Base-by-base conservation (phyloP, 2,888 invertebrate species). In the Chrysina gloriosa region DNA sequence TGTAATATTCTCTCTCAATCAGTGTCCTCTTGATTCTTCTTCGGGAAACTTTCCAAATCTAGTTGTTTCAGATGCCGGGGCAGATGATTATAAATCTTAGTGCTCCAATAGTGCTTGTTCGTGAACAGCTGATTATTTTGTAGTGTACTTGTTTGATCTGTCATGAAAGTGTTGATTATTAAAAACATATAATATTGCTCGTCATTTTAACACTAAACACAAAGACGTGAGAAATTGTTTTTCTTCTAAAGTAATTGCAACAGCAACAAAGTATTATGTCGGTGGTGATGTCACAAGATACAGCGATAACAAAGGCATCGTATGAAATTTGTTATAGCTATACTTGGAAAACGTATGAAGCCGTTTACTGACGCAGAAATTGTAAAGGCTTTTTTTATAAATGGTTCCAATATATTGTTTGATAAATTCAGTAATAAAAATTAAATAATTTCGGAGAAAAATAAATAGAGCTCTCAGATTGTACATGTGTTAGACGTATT, bases 281-380 rank as follows among this genome's bases (percentile, higher is more conserved):
- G 9, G 31, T 54, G 16, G 39, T n/a, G n/a, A 3, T 39, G 11
- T 39, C 39, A 39, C 39, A 39, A 39, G 39, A 39, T n/a, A 5
- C 27, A 5, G 56, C 29, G 7, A 11, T 29, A 29, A 29, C 56
- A 34, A 54, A 16, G 27, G 31, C 27, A 14, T 54, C 69, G 47
- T 68, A 65, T 67, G 63, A 67, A 65, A 70, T 72, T 69, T 71
- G 63, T 29, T 54, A 54, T 29, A n/a, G n/a, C n/a, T n/a, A 54
- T 54, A 34, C 56, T 54, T 54, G 56, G 56, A 31, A 31, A 54
- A 29, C 27, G 29, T 54, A 54, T 54, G 65, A 69, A 68, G 67
- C 70, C 69, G 47, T 63, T 67, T 70, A 67, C 71, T 68, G 71
- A 72, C 71, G 65, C 71, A 67, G 70, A 72, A 50, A 45, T 69